Evolutionary conservation across 2,113 vertebrate genomes (phyloP).

Genomic region (Cynocephalus volans): DNA sequence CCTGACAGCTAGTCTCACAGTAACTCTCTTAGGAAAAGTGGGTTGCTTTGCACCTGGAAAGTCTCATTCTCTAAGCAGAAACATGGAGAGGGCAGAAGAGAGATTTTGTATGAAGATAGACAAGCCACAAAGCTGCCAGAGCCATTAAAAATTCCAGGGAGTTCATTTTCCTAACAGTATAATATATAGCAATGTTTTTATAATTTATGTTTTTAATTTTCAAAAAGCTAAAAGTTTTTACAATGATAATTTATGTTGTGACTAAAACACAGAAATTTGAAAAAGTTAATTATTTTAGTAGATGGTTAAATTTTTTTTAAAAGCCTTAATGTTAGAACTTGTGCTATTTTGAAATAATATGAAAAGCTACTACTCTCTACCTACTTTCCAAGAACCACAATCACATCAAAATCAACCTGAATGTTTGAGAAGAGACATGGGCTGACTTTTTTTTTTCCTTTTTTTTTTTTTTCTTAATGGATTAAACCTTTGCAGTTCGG

Average conservation of each 20-base stretch:
- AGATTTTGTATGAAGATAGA: neutral
- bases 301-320: neutral
- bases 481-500: neutral
- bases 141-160: no score
- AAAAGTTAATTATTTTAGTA: neutral
- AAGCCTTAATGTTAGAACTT: neutral
- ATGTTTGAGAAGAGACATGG: accelerated
- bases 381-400: neutral
- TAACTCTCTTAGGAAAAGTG: neutral
- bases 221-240: neutral
- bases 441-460: neutral
- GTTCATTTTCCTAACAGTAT: neutral
- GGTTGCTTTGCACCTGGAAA: neutral
- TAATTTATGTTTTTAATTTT: neutral
- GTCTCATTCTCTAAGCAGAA: neutral
- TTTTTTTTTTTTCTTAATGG: neutral
- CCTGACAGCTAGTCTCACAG: no score
- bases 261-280: neutral
- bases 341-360: neutral
- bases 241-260: neutral
- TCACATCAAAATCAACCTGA: neutral
- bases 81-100: neutral
- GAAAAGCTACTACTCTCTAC: neutral
- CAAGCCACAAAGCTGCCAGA: neutral
- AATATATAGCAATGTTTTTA: neutral